A percentile compares a stretch with the other conserved stretches of the same genome.
Evolutionary conservation across 1,140 invertebrate genomes (phyloP).

Genomic region (Papilio polyxenes): DNA sequence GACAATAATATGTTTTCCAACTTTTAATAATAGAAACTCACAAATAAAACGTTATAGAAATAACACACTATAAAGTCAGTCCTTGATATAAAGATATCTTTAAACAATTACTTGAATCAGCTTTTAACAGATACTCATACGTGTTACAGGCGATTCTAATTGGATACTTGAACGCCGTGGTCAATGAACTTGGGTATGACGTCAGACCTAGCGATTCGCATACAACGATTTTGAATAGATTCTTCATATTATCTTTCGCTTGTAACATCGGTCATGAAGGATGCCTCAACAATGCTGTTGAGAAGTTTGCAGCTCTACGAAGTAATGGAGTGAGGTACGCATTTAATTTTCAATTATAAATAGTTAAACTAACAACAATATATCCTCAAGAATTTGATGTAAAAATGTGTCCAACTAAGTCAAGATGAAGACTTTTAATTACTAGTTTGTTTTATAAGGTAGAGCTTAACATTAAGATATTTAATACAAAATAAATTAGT

Average conservation of each 20-base stretch:
- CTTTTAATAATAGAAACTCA: no score
- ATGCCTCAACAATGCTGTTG: slow-evolving; percentile 57
- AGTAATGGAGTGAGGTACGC: slow-evolving; percentile 51
- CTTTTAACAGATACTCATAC: slow-evolving; percentile 13
- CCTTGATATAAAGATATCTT: no score
- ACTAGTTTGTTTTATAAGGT: no score
- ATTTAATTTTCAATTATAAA: neutral
- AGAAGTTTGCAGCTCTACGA: slow-evolving; percentile 57
- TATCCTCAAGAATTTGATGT: no score
- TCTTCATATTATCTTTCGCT: slow-evolving; percentile 62
- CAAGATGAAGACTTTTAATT: no score
- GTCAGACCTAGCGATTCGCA: slow-evolving; percentile 54
- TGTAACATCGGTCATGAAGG: slow-evolving; percentile 66
- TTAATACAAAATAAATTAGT: neutral
- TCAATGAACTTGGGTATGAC: slow-evolving; percentile 62
- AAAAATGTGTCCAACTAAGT: no score
- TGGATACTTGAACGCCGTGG: slow-evolving; percentile 59
- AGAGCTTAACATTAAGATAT: neutral
- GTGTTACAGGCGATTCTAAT: slow-evolving; percentile 54
- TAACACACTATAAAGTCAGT: no score
- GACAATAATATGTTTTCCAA: no score
- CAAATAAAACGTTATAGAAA: no score
- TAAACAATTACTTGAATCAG: slow-evolving; percentile 7
- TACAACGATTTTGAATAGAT: slow-evolving; percentile 63
- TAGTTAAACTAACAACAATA: no score